phyloP scores from a whole-genome alignment of 2,797 vertebrate genomes.

The Danio albolineatus region DNA sequence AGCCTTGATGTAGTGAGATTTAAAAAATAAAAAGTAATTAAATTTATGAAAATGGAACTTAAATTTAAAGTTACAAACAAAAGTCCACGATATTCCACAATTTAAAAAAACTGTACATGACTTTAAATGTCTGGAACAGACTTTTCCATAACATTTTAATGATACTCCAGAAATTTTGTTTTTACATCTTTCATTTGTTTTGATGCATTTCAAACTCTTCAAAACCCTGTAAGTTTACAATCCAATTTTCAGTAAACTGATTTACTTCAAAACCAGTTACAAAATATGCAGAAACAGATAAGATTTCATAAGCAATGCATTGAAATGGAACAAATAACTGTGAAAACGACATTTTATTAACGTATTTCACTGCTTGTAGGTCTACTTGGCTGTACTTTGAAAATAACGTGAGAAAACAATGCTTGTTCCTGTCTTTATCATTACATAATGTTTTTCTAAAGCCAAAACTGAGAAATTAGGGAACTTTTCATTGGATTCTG shows the following conservation, averaged over 20 bases:
- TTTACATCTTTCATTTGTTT: background rate
- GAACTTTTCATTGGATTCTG: background rate
- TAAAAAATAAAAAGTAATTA: no score
- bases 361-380: background rate
- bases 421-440: slow-evolving; percentile 28
- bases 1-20: no score
- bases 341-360: slow-evolving; percentile 16
- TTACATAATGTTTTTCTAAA: slow-evolving; percentile 49
- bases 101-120: no score
- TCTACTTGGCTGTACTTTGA: slow-evolving; percentile 4
- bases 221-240: background rate
- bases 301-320: background rate
- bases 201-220: background rate
- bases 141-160: no score
- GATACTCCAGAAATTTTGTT: no score
- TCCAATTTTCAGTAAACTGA: background rate
- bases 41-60: no score
- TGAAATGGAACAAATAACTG: background rate
- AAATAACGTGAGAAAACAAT: background rate
- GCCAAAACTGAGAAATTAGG: slow-evolving; percentile 57
- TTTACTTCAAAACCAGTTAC: no score
- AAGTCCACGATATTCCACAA: no score
- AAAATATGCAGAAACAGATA: background rate
- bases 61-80: no score
- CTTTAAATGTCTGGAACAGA: no score